These are phyloP conservation scores for Aplysia californica DNA, from an alignment of 1,140 invertebrate genomes.

Conservation along the genomic window DNA sequence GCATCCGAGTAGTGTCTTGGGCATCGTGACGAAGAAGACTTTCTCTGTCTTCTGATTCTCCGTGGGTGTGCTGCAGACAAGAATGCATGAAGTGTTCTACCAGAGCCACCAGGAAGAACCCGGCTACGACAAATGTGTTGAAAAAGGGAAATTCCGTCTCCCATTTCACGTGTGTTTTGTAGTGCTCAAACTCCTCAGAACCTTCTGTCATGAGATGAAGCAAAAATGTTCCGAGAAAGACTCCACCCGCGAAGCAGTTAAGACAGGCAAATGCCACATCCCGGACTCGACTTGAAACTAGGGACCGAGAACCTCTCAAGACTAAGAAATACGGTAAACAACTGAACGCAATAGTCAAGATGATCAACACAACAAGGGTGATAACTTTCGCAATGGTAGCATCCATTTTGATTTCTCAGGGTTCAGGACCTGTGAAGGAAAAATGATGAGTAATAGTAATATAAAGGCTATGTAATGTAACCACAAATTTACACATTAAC, in stretches of 20 bases:
- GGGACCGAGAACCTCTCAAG: neutral
- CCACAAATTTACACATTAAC: too few relatives aligned
- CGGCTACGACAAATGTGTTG: constrained; percentile 63
- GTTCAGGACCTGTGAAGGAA: too few relatives aligned
- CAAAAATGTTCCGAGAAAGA: constrained; percentile 71
- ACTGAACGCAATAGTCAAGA: constrained; percentile 32
- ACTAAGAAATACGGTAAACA: constrained; percentile 33
- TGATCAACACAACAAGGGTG: constrained; percentile 29
- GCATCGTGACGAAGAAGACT: neutral
- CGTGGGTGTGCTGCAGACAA: constrained; percentile 32
- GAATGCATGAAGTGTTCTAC: constrained; percentile 69
- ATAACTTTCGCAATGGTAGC: constrained; percentile 26
- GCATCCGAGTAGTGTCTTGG: too few relatives aligned
- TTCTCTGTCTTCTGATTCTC: neutral
- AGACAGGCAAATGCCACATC: constrained; percentile 34
- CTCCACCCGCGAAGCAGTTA: constrained; percentile 71
- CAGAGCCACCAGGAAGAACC: constrained; percentile 72
- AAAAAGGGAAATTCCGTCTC: constrained; percentile 37
- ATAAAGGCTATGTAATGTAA: too few relatives aligned
- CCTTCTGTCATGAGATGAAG: constrained; percentile 72
- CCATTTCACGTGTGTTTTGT: neutral
- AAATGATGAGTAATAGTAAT: too few relatives aligned
- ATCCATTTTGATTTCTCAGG: constrained; percentile 26
- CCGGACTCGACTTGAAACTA: neutral
- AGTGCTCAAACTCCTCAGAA: constrained; percentile 54